Conservation (phyloP, 2,797 vertebrate genomes). For the Capromys pilorides region DNA sequence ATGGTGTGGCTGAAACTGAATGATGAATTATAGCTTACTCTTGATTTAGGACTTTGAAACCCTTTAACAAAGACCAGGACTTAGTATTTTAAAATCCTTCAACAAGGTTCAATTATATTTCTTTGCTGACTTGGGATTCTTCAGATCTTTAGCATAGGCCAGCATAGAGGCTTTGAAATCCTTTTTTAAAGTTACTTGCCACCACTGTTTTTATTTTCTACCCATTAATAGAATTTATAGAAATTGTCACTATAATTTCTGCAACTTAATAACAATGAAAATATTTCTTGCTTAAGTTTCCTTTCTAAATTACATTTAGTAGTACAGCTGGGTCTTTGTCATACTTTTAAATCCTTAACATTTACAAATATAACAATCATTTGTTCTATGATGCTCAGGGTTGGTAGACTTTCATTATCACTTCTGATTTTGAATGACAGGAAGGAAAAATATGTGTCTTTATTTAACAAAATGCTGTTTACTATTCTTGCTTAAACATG, state of each 20-base stretch:
- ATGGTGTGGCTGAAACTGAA: background rate
- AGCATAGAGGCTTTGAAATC: background rate
- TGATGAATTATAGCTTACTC: background rate
- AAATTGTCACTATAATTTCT: background rate
- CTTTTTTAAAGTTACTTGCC: background rate
- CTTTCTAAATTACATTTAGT: conserved; percentile 17
- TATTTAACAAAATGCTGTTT: background rate
- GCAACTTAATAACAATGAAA: background rate
- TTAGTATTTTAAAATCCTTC: background rate
- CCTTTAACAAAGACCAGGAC: conserved; percentile 31
- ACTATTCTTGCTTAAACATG: background rate
- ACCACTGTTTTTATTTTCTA: background rate
- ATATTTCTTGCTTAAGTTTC: background rate
- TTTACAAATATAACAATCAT: background rate
- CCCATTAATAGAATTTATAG: background rate
- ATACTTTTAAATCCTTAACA: conserved; percentile 5
- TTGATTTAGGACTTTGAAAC: conserved; percentile 6
- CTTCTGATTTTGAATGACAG: conserved; percentile 5
- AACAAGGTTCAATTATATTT: background rate
- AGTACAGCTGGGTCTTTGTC: background rate
- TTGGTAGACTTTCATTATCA: background rate
- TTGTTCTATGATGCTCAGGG: background rate
- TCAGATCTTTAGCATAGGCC: background rate
- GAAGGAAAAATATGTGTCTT: background rate
- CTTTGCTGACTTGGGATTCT: background rate